A percentile compares a stretch with the other conserved stretches of the same genome.
Conservation (phyloP, 2,888 invertebrate genomes). For the Machimus rusticus region DNA sequence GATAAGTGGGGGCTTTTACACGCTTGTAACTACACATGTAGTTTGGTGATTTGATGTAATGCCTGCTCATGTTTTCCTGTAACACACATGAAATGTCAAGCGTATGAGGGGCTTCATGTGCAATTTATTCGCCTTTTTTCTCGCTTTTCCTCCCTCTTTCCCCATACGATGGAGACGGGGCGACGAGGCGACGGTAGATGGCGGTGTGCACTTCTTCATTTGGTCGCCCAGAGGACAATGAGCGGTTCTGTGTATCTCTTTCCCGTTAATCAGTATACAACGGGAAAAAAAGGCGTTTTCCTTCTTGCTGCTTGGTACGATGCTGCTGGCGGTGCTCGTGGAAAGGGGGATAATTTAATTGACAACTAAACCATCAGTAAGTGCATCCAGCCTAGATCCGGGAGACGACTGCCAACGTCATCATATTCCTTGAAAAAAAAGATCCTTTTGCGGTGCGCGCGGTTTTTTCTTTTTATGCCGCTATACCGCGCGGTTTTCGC, state of each 20-base stretch:
- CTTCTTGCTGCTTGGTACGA: background rate
- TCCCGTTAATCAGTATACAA: slow-evolving; percentile 4
- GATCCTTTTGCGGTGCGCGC: background rate
- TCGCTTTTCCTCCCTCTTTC: background rate
- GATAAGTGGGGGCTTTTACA: slow-evolving; percentile 48
- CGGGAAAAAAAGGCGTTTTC: background rate
- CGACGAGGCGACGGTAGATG: too few relatives aligned
- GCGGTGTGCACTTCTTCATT: background rate
- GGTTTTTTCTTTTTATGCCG: background rate
- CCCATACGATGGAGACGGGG: background rate
- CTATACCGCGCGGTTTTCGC: background rate
- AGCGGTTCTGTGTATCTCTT: background rate
- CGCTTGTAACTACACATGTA: slow-evolving; percentile 52
- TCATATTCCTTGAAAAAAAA: background rate
- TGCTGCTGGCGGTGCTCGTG: background rate
- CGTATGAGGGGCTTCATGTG: slow-evolving; percentile 19
- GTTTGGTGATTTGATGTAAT: slow-evolving; percentile 51
- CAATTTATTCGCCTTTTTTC: background rate
- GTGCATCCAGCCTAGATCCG: background rate
- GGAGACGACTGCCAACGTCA: background rate
- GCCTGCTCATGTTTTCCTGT: slow-evolving; percentile 44
- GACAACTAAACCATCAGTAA: background rate
- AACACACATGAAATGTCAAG: slow-evolving; percentile 43
- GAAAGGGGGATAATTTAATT: slow-evolving; percentile 3
- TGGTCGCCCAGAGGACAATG: background rate